Base-by-base conservation (phyloP, 2,113 vertebrate genomes). In the Thalassoma bifasciatum region DNA sequence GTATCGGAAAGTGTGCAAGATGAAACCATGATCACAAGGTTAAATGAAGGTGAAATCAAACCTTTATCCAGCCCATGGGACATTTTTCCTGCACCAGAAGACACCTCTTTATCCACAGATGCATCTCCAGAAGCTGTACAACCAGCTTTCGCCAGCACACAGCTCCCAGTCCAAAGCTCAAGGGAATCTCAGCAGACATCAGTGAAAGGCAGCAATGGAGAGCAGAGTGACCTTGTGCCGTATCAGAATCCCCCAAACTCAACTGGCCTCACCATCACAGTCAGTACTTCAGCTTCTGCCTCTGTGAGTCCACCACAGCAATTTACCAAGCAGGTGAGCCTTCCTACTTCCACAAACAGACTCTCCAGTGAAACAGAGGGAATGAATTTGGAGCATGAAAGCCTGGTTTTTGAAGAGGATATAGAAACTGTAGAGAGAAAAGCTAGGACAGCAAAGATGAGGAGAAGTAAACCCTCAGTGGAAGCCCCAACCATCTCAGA, bases 11-110 rank as follows among this genome's bases (percentile, higher is more conserved):
- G 4, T 14, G 0, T 60, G 21, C 19, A 61, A 0, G 8, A 69
- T 1, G 76, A 75, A 30, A 26, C 47, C n/a, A 1, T 36, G 26
- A 5, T 51, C 2, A 0, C 11, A 10, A 40, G 2, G 17, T 1
- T 72, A 24, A 40, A 14, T 13, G 37, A 72, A 7, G 0, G 13
- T 0, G 9, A 42, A 34, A 10, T 38, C 22, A 17, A 0, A 24
- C 51, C 34, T 46, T 23, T 44, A 17, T n/a, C 66, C 21, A 83
- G 84, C 47, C 86, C 86, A 0, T 92, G 90, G 90, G 80, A 90
- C 62, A 58, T 66, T 1, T 91, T 84, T 21, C 6, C 74, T 59
- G 69, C 85, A 12, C 89, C 75, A 1, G 9, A 11, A n/a, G n/a
- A 34, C 11, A 26, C 34, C 5, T 66, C 53, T 0, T 75, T 66